Evolutionary conservation across 30 jellyfish, hydroid and myxozoan genomes (phyloP), one percentile per base, ranked within the genome.

Genomic region (Catostylus mosaicus): DNA sequence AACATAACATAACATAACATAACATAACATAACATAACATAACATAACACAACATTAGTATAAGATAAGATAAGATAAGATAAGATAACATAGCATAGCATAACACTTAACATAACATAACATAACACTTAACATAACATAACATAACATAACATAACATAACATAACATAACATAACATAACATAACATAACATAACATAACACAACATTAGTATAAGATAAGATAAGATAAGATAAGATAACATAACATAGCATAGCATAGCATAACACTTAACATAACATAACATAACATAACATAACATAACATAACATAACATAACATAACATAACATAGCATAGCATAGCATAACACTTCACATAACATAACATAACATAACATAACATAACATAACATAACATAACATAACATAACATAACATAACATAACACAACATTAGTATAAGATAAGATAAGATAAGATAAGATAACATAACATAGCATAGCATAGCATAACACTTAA

Each of bases 1-100:
- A 56, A 56, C 69, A 56, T 5, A 31, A 67, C 52, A 36, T 40
- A 67, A n/a, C 79, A 67, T 33, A 31, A 29, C 59, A 67, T 29
- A 63, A 31, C 48, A 63, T 63, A 63, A 31, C 48, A 69, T 45
- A 69, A 37, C 68, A 69, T 26, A 69, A 31, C 40, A 66, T 29
- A 30, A 30, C 63, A 66, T 66, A 30, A 26, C 20, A 66, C 30
- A 29, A 26, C 20, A 57, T n/a, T 57, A 57, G 30, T 23, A 57
- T 59, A 59, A 0, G n/a, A 27, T 31, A 38, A 32, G 4, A 68
- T 22, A 4, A 32, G 23, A 34, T 10, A 68, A 27, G 20, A 33
- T 19, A 62, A 33, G n/a, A n/a, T 19, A 46, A 46, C 60, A 46
- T 46, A 46, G 19, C 60, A 46, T 46, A 46, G 19, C 60, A 46